A percentile compares a stretch with the other conserved stretches of the same genome.
Evolutionary conservation across 2,888 invertebrate species (phyloP).

Genomic region (Augiades crinisus): DNA sequence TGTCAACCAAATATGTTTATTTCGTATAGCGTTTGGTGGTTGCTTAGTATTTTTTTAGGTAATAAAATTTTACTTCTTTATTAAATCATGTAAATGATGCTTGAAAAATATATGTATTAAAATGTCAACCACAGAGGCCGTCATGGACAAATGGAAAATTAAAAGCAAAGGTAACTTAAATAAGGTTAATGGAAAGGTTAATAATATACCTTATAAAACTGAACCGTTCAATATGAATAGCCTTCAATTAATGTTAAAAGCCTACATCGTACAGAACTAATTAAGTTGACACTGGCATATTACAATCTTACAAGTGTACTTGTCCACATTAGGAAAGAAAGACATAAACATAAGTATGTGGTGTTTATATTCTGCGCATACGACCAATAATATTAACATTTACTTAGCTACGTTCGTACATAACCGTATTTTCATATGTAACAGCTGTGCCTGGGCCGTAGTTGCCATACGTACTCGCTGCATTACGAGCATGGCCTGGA

Average conservation of each 20-base stretch:
- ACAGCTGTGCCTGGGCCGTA: constrained; percentile 8
- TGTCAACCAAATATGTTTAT: too few relatives aligned
- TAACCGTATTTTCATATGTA: constrained; percentile 3
- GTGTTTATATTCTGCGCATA: background rate
- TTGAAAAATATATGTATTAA: too few relatives aligned
- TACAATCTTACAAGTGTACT: background rate
- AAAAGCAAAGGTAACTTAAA: too few relatives aligned
- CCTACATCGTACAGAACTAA: background rate
- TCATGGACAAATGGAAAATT: too few relatives aligned
- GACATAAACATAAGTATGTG: background rate
- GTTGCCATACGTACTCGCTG: background rate
- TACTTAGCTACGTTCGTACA: background rate
- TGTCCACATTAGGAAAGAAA: background rate
- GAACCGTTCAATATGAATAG: background rate
- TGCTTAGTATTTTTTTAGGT: too few relatives aligned
- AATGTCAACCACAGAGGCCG: too few relatives aligned
- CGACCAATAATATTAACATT: background rate
- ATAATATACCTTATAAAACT: too few relatives aligned
- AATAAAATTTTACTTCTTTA: too few relatives aligned
- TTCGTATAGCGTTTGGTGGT: too few relatives aligned
- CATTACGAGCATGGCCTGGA: constrained; percentile 14
- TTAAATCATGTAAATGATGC: too few relatives aligned
- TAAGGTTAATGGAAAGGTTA: too few relatives aligned
- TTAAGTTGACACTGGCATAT: background rate
- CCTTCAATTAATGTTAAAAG: background rate